Conservation (phyloP, 2,113 vertebrate species). For the Coreoperca whiteheadi region DNA sequence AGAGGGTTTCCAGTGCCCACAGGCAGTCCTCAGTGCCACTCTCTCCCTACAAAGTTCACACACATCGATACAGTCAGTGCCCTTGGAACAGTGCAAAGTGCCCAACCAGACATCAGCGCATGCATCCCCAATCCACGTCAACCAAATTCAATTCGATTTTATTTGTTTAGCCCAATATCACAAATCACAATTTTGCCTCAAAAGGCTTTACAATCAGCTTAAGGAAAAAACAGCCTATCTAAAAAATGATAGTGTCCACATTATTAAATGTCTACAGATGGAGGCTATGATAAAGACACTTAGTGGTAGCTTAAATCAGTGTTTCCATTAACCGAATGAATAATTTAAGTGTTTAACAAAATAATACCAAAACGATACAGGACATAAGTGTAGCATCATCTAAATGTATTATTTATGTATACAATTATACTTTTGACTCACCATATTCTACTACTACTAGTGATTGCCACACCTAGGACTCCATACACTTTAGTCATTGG, state of each 20-base stretch:
- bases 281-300: constrained; percentile 3
- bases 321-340: background rate
- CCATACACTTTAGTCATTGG: background rate
- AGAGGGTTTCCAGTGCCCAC: constrained; percentile 95
- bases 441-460: background rate
- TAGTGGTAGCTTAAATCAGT: background rate
- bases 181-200: no score
- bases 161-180: no score
- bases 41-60: constrained; percentile 88
- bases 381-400: background rate
- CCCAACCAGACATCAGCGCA: constrained; percentile 15
- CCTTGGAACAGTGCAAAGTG: constrained; percentile 34
- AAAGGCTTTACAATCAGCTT: no score
- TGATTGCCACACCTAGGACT: background rate
- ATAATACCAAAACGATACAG: background rate
- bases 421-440: background rate
- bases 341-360: background rate
- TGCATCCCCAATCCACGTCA: constrained; percentile 17
- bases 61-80: constrained; percentile 44
- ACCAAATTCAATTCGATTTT: no score
- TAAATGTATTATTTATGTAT: background rate
- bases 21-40: constrained; percentile 92
- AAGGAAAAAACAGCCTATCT: no score
- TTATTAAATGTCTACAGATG: constrained; percentile 23
- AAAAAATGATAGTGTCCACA: no score